These are phyloP conservation scores for Chromis chromis DNA, from an alignment of 2,797 vertebrate species.

Conservation along the genomic window DNA sequence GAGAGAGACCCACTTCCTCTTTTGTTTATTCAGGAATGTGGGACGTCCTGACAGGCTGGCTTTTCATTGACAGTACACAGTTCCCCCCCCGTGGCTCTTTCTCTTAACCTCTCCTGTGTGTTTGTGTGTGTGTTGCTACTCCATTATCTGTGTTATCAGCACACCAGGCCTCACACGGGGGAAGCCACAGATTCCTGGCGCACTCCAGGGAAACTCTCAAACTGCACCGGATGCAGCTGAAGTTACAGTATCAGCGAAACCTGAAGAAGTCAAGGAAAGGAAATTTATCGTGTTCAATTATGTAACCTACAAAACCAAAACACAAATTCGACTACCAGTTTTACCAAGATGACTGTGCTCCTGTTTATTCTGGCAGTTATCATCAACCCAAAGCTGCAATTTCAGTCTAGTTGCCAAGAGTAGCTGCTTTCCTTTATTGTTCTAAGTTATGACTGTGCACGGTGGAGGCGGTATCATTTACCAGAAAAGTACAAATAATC, in stretches of 20 bases:
- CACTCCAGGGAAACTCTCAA: conserved; percentile 22
- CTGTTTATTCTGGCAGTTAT: conserved; percentile 3
- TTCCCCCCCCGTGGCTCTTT: conserved; percentile 59
- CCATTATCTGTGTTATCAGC: conserved; percentile 71
- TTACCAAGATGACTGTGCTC: conserved; percentile 16
- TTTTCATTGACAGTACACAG: conserved; percentile 75
- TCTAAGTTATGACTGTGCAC: not conserved
- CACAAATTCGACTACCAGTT: conserved; percentile 14
- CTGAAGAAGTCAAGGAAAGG: not conserved
- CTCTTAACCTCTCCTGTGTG: conserved; percentile 45
- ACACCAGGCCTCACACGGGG: conserved; percentile 41
- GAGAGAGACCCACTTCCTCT: conserved; percentile 71
- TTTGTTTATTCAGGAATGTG: conserved; percentile 81
- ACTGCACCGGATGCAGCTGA: conserved; percentile 8
- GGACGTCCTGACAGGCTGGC: conserved; percentile 74
- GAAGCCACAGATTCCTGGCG: conserved; percentile 42
- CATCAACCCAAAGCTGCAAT: not conserved
- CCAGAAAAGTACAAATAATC: not conserved
- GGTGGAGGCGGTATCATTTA: not conserved
- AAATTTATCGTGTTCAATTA: not conserved
- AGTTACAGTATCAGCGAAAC: not conserved
- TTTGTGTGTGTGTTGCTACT: conserved; percentile 32
- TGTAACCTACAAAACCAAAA: not conserved
- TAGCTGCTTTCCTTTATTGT: not conserved
- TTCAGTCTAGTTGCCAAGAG: conserved; percentile 12